Percentiles rank a stretch among this genome's conserved stretches.
phyloP scores from a whole-genome alignment of 2,888 invertebrate species.

The Luperina nickerlii region DNA sequence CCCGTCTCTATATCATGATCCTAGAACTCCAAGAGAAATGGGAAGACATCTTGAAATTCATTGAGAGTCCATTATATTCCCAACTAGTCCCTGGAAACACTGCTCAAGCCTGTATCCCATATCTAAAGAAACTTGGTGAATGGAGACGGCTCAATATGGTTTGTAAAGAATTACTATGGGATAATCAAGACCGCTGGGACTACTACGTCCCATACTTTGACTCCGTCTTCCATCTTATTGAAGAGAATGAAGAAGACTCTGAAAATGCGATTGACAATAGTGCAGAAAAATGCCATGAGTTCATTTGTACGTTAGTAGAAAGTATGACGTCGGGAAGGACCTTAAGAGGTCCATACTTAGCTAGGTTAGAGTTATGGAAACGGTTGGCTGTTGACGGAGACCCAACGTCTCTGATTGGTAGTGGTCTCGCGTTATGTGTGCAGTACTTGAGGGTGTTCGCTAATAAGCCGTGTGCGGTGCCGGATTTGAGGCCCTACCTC shows the following conservation, averaged over 20 bases:
- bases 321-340: slow-evolving; percentile 85
- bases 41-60: slow-evolving; percentile 94
- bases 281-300: slow-evolving; percentile 86
- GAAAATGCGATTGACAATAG: slow-evolving; percentile 81
- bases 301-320: slow-evolving; percentile 88
- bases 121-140: slow-evolving; percentile 93
- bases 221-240: slow-evolving; percentile 92
- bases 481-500: slow-evolving; percentile 95
- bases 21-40: slow-evolving; percentile 94
- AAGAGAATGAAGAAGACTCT: slow-evolving; percentile 73
- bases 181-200: slow-evolving; percentile 94
- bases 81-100: slow-evolving; percentile 92
- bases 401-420: slow-evolving; percentile 90
- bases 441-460: slow-evolving; percentile 96
- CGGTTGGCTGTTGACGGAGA: slow-evolving; percentile 90
- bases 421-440: slow-evolving; percentile 92
- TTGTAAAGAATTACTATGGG: slow-evolving; percentile 93
- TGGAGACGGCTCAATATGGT: slow-evolving; percentile 94
- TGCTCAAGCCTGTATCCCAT: slow-evolving; percentile 93
- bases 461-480: slow-evolving; percentile 95
- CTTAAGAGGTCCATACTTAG: slow-evolving; percentile 95
- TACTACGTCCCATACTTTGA: slow-evolving; percentile 93
- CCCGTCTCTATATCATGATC: slow-evolving; percentile 97
- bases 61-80: slow-evolving; percentile 94
- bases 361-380: slow-evolving; percentile 94